Evolutionary conservation across 1,140 invertebrate genomes (phyloP).

Genomic region (Phortica variegata): DNA sequence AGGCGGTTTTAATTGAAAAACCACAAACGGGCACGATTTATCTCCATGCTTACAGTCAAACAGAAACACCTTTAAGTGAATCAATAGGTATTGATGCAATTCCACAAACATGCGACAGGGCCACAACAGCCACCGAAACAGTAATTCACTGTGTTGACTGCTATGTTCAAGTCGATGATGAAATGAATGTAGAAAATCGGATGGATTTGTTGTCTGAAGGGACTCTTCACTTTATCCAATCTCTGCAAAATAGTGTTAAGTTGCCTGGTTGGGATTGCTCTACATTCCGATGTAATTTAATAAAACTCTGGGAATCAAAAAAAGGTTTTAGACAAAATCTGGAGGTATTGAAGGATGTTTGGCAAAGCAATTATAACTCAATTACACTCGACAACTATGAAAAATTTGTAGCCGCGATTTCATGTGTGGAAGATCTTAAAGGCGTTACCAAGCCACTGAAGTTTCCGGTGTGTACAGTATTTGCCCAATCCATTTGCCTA

Average conservation of each 20-base stretch:
- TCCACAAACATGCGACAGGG: too few species aligned
- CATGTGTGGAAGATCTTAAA: conserved; percentile 29
- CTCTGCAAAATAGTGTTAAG: conserved; percentile 16
- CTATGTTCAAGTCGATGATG: conserved; percentile 25
- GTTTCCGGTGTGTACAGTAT: conserved; percentile 25
- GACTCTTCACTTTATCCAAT: conserved; percentile 24
- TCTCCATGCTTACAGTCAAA: conserved; percentile 19
- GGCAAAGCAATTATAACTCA: background rate
- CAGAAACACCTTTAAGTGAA: too few species aligned
- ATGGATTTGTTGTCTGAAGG: conserved; percentile 24
- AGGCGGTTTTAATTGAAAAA: conserved; percentile 11
- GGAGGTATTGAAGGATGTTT: conserved; percentile 34
- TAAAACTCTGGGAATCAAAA: conserved; percentile 30
- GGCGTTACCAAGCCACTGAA: conserved; percentile 23
- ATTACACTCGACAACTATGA: conserved; percentile 35
- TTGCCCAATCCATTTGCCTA: too few species aligned
- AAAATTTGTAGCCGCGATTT: conserved; percentile 32
- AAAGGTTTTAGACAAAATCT: conserved; percentile 34
- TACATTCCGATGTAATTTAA: background rate
- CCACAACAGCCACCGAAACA: too few species aligned
- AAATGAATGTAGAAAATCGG: conserved; percentile 28
- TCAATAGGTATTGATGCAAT: too few species aligned
- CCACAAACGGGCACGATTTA: too few species aligned
- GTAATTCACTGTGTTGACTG: too few species aligned
- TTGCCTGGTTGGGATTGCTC: background rate